A percentile compares a stretch with the other conserved stretches of the same genome.
Evolutionary conservation across 2,797 vertebrate genomes (phyloP).

Genomic region (Chrosomus eos): DNA sequence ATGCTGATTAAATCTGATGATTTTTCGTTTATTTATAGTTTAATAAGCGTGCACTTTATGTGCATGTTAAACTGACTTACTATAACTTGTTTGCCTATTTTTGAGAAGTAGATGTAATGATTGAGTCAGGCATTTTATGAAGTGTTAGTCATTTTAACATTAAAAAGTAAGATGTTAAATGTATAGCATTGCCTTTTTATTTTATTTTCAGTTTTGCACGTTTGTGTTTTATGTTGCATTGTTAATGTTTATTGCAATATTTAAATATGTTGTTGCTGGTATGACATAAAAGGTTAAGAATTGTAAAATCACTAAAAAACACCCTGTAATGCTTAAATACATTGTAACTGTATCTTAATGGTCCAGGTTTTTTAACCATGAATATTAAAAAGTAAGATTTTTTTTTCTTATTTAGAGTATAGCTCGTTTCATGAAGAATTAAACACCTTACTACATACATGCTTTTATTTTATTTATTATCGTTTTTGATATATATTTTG

Average conservation of each 20-base stretch:
- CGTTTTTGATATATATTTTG: too few species aligned
- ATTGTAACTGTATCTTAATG: background rate
- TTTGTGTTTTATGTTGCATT: too few species aligned
- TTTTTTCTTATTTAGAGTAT: background rate
- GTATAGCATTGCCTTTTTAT: too few species aligned
- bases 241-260: background rate
- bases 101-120: background rate
- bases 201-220: background rate
- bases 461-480: background rate
- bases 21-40: background rate
- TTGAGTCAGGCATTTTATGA: background rate
- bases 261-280: background rate
- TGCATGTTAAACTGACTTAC: background rate
- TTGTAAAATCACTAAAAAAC: background rate
- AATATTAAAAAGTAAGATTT: background rate
- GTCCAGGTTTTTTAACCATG: background rate
- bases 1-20: background rate
- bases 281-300: too few species aligned
- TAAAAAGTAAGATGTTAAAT: background rate
- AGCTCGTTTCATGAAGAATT: background rate
- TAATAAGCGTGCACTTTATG: too few species aligned
- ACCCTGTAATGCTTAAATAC: background rate
- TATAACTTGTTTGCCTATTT: background rate
- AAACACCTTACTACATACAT: background rate
- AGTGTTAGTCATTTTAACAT: background rate